phyloP scores from a whole-genome alignment of 2,888 invertebrate species.

The Conistra vaccinii region DNA sequence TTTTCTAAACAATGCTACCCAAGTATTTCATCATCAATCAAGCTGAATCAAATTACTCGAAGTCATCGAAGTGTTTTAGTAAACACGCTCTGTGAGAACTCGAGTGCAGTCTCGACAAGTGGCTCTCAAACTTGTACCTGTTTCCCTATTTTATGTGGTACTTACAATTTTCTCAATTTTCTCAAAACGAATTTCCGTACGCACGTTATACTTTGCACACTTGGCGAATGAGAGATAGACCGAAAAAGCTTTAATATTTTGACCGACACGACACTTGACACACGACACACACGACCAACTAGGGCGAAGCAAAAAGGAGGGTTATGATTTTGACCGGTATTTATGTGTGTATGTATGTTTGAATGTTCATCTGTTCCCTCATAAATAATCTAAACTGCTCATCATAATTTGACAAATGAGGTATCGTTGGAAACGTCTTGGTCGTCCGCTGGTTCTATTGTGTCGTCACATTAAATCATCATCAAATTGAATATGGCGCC shows the following conservation, averaged over 20 bases:
- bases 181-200: background rate
- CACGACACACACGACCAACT: too few species aligned
- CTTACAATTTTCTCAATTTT: too few species aligned
- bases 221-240: background rate
- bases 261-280: background rate
- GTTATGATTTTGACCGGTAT: too few species aligned
- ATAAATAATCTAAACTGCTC: too few species aligned
- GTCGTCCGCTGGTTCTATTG: too few species aligned
- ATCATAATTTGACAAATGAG: too few species aligned
- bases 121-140: conserved; percentile 22
- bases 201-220: background rate
- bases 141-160: background rate
- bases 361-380: too few species aligned
- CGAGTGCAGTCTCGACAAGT: conserved; percentile 6
- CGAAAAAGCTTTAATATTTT: background rate
- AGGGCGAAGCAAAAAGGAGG: too few species aligned
- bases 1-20: conserved; percentile 40
- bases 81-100: conserved; percentile 63
- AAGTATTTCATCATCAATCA: conserved; percentile 44
- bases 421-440: too few species aligned
- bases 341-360: too few species aligned
- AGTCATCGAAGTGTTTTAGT: conserved; percentile 65
- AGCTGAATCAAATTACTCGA: conserved; percentile 57
- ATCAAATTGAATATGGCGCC: too few species aligned
- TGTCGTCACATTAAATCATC: too few species aligned